Evolutionary conservation across 2,113 vertebrate species (phyloP).

Genomic region (Strigops habroptila): DNA sequence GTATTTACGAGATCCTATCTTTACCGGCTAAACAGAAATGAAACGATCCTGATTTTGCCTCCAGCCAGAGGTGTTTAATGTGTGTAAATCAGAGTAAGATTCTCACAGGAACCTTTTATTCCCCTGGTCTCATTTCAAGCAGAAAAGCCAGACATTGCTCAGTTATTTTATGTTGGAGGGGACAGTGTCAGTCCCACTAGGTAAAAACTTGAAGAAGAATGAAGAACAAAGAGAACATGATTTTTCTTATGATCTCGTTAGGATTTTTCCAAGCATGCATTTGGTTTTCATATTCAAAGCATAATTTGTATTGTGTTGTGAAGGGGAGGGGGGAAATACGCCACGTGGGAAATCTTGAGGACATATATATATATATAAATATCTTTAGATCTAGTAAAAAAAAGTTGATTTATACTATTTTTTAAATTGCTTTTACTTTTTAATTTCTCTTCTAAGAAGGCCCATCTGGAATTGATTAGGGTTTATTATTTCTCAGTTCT

Average conservation of each 20-base stretch:
- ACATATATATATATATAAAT: neutral
- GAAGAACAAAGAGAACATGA: neutral
- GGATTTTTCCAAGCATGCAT: neutral
- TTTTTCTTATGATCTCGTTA: neutral
- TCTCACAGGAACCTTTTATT: neutral
- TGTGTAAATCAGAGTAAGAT: constrained; percentile 11
- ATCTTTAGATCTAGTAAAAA: constrained; percentile 3
- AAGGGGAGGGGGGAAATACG: neutral
- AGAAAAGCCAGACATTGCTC: neutral
- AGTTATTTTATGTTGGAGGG: neutral
- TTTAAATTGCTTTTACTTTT: constrained; percentile 50
- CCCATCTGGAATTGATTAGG: constrained; percentile 65
- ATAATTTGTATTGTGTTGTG: neutral
- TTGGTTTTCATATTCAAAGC: neutral
- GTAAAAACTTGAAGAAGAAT: neutral
- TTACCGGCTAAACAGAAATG: constrained; percentile 18
- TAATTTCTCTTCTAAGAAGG: constrained; percentile 54
- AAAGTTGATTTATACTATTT: constrained; percentile 61
- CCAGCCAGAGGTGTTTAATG: neutral
- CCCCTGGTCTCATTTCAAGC: neutral
- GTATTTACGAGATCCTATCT: constrained; percentile 2
- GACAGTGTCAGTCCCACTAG: constrained; percentile 7
- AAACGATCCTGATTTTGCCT: constrained; percentile 33
- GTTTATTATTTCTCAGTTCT: constrained; percentile 65
- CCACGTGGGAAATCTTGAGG: constrained; percentile 10